Percentiles rank a stretch among this genome's conserved stretches.
Evolutionary conservation across 2,113 vertebrate species (phyloP).

Genomic region (Uropsilus gracilis): DNA sequence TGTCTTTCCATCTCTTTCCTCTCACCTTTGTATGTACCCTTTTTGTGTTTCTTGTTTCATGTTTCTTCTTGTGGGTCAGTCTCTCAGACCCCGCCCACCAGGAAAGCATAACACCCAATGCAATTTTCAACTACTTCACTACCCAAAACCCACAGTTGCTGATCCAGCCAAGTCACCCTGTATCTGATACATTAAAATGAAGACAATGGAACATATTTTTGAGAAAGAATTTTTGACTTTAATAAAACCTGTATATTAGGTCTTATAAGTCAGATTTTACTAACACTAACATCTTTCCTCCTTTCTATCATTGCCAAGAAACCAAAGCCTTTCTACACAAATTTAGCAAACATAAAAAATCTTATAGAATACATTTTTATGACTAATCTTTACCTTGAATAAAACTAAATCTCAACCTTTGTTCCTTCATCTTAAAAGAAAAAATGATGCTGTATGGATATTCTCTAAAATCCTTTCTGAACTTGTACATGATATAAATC

Average conservation of each 20-base stretch:
- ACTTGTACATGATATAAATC: neutral
- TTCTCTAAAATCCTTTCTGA: neutral
- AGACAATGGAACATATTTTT: neutral
- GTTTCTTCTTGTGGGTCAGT: no score
- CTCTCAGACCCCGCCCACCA: no score
- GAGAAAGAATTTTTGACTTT: neutral
- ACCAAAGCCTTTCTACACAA: rapidly evolving
- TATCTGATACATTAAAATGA: neutral
- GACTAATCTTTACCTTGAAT: neutral
- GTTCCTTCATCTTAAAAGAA: neutral
- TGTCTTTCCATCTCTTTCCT: no score
- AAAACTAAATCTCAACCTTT: neutral
- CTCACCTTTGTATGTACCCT: no score
- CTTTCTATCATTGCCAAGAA: neutral
- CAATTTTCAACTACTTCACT: no score
- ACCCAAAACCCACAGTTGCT: no score
- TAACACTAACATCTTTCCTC: neutral
- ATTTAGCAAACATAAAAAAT: rapidly evolving
- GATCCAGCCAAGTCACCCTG: no score
- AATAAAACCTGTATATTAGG: neutral
- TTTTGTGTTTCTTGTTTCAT: no score
- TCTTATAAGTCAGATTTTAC: rapidly evolving
- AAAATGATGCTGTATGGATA: neutral
- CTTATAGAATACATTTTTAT: neutral
- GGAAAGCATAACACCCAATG: no score